Evolutionary conservation across 2,797 vertebrate genomes (phyloP).

Genomic region (Argentina silus): DNA sequence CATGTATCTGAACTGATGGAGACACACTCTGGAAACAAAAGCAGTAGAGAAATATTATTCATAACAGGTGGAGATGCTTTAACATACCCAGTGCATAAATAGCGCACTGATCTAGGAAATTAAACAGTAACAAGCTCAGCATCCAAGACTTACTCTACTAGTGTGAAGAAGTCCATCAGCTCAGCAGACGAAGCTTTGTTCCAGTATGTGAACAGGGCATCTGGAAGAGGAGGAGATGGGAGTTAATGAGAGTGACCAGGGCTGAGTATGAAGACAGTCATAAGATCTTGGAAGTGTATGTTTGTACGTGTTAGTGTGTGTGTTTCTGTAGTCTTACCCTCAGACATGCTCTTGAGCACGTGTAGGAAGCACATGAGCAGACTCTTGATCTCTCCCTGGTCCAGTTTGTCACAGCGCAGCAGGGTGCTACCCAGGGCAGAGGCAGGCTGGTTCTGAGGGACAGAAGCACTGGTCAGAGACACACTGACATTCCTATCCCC

Average conservation of each 20-base stretch:
- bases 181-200: conserved; percentile 93
- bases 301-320: not conserved
- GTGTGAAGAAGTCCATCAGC: conserved; percentile 97
- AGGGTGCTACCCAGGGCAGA: conserved; percentile 84
- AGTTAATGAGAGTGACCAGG: not conserved
- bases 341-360: conserved; percentile 98
- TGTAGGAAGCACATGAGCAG: conserved; percentile 97
- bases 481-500: not conserved
- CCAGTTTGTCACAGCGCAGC: conserved; percentile 94
- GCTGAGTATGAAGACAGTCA: not conserved
- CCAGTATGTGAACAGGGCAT: conserved; percentile 96
- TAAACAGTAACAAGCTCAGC: not conserved
- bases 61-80: not conserved
- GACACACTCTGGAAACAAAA: conserved; percentile 84
- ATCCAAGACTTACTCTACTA: conserved; percentile 89
- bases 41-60: conserved; percentile 10
- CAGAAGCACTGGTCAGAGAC: conserved; percentile 29
- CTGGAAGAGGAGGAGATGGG: conserved; percentile 67
- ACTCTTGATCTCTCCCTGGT: conserved; percentile 95
- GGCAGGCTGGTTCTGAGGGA: conserved; percentile 82
- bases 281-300: not conserved
- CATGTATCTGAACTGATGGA: conserved; percentile 99
- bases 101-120: not conserved
- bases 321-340: conserved; percentile 80
- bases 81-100: not conserved